These are phyloP conservation scores for Leucophenga varia DNA, from an alignment of 1,140 invertebrate genomes.

Conservation along the genomic window DNA sequence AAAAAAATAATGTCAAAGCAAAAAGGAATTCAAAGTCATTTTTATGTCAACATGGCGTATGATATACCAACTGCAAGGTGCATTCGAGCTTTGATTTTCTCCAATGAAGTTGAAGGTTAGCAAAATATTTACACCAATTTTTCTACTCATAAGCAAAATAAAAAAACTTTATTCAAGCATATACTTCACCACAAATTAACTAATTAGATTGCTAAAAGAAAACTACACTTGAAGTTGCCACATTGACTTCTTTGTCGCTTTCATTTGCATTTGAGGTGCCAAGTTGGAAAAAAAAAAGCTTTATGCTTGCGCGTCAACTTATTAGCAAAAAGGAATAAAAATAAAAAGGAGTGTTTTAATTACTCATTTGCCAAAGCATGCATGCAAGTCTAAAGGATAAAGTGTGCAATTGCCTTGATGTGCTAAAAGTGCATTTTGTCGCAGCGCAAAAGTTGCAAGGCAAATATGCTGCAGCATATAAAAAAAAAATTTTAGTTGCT, in stretches of 20 bases:
- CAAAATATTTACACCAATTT: slow-evolving; percentile 41
- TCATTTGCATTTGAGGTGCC: not conserved
- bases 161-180: no score
- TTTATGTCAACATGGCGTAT: slow-evolving; percentile 39
- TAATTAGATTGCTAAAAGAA: slow-evolving; percentile 44
- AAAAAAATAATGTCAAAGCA: no score
- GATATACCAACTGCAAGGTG: slow-evolving; percentile 32
- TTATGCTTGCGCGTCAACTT: slow-evolving; percentile 28
- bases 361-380: slow-evolving; percentile 50
- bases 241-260: slow-evolving; percentile 20
- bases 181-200: slow-evolving; percentile 16
- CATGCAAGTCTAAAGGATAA: no score
- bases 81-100: slow-evolving; percentile 13
- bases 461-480: no score
- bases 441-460: not conserved
- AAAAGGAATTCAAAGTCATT: slow-evolving; percentile 13
- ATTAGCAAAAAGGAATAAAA: slow-evolving; percentile 16
- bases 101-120: slow-evolving; percentile 52
- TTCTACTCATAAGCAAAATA: no score
- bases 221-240: slow-evolving; percentile 36
- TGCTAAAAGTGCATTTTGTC: no score
- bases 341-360: slow-evolving; percentile 52
- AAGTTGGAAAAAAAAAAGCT: slow-evolving; percentile 14
- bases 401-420: no score
- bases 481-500: no score